Base-by-base conservation (phyloP, 1,140 invertebrate genomes). In the Drusus annulatus region DNA sequence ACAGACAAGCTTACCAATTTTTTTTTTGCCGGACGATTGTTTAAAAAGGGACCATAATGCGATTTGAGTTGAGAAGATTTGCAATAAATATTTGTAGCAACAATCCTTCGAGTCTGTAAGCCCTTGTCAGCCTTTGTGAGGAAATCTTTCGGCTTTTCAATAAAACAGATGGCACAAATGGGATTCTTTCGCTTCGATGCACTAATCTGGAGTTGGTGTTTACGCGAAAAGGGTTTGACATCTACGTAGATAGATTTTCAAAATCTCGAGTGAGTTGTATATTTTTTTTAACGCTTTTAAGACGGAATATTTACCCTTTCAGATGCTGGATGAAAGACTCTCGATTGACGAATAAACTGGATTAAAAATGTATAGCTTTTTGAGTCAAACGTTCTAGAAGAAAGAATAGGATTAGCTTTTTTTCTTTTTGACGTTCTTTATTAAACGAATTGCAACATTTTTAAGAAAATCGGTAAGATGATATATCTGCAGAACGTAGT, bases 61-160 rank as follows among this genome's bases (percentile, higher is more conserved):
- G 73, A 75, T 75, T 75, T 23, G 23, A 75, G 73, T 36, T 75
- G 56, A 75, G 73, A 28, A 75, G 52, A 75, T 75, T 75, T 58
- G 23, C 73, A 28, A 56, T 15, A 60, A 60, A 56, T 31, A 75
- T 56, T 75, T 21, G 19, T 31, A 16, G 19, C 16, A 31, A 58
- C 51, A 75, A 17, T 51, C 52, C 73, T 45, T 31, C 31, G 50
- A 65, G 17, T 25, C 23, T 31, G 25, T 60, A 60, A 60, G 25
- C 28, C 62, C 62, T 58, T 58, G 25, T 56, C 50, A 60, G 21
- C 31, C 16, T 28, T 75, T 56, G 56, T 75, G 5, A 13, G 10
- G 54, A 75, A 36, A 60, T 36, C 15, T 52, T 58, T 58, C 16
- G 28, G 36, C 50, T 58, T 58, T 58, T 58, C 52, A n/a, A 17